These are phyloP conservation scores for Colletes latitarsis DNA, from an alignment of 1,140 invertebrate genomes.

Conservation along the genomic window DNA sequence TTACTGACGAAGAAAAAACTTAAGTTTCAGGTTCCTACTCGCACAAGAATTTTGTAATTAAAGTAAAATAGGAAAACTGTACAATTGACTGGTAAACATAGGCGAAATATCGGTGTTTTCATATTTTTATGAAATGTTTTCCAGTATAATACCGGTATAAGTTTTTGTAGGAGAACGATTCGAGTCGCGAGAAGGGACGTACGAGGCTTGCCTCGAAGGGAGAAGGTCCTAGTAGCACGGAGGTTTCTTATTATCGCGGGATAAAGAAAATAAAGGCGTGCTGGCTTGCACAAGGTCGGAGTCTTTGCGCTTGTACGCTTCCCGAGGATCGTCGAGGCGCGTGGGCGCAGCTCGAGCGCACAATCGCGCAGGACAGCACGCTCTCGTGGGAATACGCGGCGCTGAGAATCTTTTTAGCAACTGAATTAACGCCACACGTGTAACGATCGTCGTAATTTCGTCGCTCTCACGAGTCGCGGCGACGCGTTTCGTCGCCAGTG, in stretches of 20 bases:
- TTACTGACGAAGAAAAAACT: too few species aligned
- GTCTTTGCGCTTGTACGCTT: slow-evolving; percentile 27
- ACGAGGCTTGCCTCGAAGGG: neutral
- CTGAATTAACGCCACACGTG: slow-evolving; percentile 58
- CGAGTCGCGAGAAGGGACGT: too few species aligned
- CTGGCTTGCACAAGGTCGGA: slow-evolving; percentile 22
- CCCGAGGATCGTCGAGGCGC: slow-evolving; percentile 10
- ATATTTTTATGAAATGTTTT: too few species aligned
- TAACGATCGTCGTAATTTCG: slow-evolving; percentile 62
- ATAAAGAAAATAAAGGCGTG: slow-evolving; percentile 46
- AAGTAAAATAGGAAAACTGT: too few species aligned
- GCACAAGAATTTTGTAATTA: too few species aligned
- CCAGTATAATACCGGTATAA: too few species aligned
- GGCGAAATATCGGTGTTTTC: too few species aligned
- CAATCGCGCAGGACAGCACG: slow-evolving; percentile 44
- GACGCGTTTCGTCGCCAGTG: slow-evolving; percentile 30
- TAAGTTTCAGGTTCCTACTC: too few species aligned
- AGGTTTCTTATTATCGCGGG: slow-evolving; percentile 37
- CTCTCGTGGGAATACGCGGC: slow-evolving; percentile 57
- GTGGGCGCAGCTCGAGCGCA: slow-evolving; percentile 35
- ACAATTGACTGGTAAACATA: too few species aligned
- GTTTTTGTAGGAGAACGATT: too few species aligned
- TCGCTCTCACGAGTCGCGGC: slow-evolving; percentile 57
- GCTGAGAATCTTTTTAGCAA: slow-evolving; percentile 60
- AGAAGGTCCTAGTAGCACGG: slow-evolving; percentile 14